phyloP scores from a whole-genome alignment of 2,888 invertebrate genomes.

The Hesperia comma region DNA sequence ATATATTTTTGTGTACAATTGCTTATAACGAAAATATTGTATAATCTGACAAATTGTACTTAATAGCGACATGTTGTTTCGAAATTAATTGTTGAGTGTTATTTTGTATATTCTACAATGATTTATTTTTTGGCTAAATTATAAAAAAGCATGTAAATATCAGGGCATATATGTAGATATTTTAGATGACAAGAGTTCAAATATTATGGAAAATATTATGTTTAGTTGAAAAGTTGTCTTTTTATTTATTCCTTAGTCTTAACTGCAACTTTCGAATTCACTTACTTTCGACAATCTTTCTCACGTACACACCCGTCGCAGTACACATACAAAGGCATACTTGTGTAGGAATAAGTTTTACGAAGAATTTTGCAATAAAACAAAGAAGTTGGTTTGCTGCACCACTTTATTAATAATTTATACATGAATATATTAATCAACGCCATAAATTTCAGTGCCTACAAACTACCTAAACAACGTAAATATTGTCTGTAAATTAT shows the following conservation, averaged over 20 bases:
- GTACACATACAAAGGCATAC: too few relatives aligned
- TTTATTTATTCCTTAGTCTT: conserved; percentile 12
- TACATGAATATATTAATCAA: conserved; percentile 79
- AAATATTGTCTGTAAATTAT: conserved; percentile 79
- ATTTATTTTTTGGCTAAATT: conserved; percentile 69
- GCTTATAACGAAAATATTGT: conserved; percentile 49
- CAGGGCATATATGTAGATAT: conserved; percentile 79
- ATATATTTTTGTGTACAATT: conserved; percentile 63
- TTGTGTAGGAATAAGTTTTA: too few relatives aligned
- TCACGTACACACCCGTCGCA: too few relatives aligned
- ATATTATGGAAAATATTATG: conserved; percentile 81
- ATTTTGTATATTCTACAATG: conserved; percentile 76
- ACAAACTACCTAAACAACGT: conserved; percentile 81
- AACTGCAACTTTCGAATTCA: too few relatives aligned
- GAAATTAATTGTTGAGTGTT: conserved; percentile 72
- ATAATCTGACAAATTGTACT: conserved; percentile 68
- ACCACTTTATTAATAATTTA: conserved; percentile 78
- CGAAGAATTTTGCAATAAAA: conserved; percentile 38
- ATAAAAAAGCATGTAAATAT: conserved; percentile 73
- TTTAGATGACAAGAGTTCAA: conserved; percentile 81
- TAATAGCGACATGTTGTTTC: conserved; percentile 67
- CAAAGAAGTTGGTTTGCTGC: conserved; percentile 57
- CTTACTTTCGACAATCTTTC: too few relatives aligned
- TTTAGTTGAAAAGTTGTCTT: conserved; percentile 67
- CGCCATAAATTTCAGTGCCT: conserved; percentile 82